Base-by-base conservation (phyloP, 2,113 vertebrate genomes). In the Henicopernis longicauda region DNA sequence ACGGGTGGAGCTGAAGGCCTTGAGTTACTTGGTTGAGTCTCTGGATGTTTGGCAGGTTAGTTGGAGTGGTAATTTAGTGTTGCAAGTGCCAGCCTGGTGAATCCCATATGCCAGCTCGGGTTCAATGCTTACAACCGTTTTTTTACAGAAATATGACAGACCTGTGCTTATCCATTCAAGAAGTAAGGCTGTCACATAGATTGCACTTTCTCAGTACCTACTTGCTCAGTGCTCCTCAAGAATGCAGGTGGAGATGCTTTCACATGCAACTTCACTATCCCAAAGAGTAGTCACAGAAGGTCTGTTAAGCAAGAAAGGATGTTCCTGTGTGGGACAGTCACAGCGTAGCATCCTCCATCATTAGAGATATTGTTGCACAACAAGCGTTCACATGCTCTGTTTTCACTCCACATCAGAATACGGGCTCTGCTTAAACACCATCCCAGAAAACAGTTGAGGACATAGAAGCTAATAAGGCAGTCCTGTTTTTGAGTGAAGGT, bases 141-240 rank as follows among this genome's bases (percentile, higher is more conserved):
- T 23, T 32, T 89, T 23, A 26, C 3, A 50, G n/a, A 45, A 63
- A 31, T 11, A 0, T 0, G 3, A 3, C 1, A 59, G 15, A 36
- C 2, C 31, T 16, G 0, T 31, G 10, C 34, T 9, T 74, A 0
- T 23, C 23, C 3, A 1, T 74, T 84, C 7, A 11, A 5, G 73
- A 40, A 31, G 11, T 11, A 20, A 54, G 40, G 4, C 8, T 38
- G 12, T 36, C 16, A 11, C 3, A 5, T 32, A 14, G 11, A 10
- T 23, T 54, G 40, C 9, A 0, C n/a, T 62, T 77, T 27, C 14
- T 49, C 3, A 10, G 8, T 12, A 14, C 5, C 0, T 34, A 1
- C 11, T 45, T 74, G 17, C 29, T 31, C 16, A 45, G 67, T 18
- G 15, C 10, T 52, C 5, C 1, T 5, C 27, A 26, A 9, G 42